Evolutionary conservation across 2,888 invertebrate species (phyloP), one percentile per base, ranked within the genome.

Genomic region (Apomyelois bistriatella): DNA sequence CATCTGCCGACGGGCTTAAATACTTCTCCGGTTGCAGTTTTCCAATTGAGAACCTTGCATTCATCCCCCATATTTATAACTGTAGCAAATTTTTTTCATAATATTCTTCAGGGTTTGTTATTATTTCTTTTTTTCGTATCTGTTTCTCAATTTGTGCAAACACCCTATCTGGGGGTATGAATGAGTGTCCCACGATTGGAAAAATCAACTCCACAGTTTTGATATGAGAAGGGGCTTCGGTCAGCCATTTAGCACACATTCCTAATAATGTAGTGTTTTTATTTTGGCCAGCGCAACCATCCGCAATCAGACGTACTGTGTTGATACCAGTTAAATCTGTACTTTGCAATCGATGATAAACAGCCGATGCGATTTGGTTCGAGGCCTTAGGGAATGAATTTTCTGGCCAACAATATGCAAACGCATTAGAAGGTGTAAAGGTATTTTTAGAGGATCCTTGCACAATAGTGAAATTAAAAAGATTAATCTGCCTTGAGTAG

Each of bases 221-320:
- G 32, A 58, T 53, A 51, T 56, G 52, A 37, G 42, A 35, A 52
- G 49, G 49, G 40, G 53, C 42, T 30, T 58, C 57, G 35, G 52
- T 32, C 41, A 59, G 56, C 61, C 66, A 64, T 50, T 64, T 63
- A 54, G 53, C 51, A 54, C 54, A 58, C 63, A 64, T 65, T 40
- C 59, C 60, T 16, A 65, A 46, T 47, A 64, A 15, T 47, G 49
- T 65, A 30, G 56, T 59, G 54, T 66, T 65, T 53, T 68, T 65
- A 52, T 65, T 68, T 55, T 68, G 67, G 48, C 56, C 58, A 7
- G 56, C 61, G 53, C 66, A 66, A 37, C 66, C 63, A 55, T 68
- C 68, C 16, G 64, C 60, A 10, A 64, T 52, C 36, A 63, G 51
- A 40, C 61, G 52, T 17, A 58, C 40, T 9, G 7, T 56, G 4